Evolutionary conservation across 2,888 invertebrate genomes (phyloP), one percentile per base, ranked within the genome.

Genomic region (Sisyra nigra): DNA sequence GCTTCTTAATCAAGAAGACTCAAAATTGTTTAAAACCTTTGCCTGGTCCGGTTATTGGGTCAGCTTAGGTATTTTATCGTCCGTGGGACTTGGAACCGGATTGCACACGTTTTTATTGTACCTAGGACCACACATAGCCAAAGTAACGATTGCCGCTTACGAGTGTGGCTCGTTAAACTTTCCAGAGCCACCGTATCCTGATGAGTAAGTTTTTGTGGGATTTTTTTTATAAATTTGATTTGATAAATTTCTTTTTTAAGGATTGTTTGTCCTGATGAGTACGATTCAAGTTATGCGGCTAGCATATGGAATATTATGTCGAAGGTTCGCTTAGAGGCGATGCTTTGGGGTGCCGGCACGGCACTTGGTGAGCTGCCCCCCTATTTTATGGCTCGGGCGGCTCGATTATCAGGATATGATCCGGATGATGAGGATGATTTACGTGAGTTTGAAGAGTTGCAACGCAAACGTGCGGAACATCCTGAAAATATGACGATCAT

Each of bases 361-460:
- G 98, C 98, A 1, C 68, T 99, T n/a, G 98, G 98, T 0, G 98
- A 99, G 61, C 65, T 99, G 50, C 98, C 98, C 3, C 98, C 98
- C 0, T 99, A 98, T 70, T 99, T 99, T 65, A 96, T 99, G 94
- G 98, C 98, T n/a, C 70, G 91, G 47, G 94, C 97, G 3, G 86
- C 88, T 1, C 64, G 88, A 8, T 67, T 85, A 1, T 79, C 80
- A 0, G 72, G 63, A 57, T 60, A 51, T 48, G 76, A 77, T 52
- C 71, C 70, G 40, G 72, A 74, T 40, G 67, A 65, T 49, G 75
- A 76, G 45, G 80, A 83, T 52, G 82, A 84, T 51, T 63, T 85
- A 49, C 75, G 74, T 50, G 82, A 84, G 55, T 76, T 83, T 52
- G 77, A 82, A 55, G 76, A 79, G 41, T 60, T 82, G 37, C 73